Evolutionary conservation across 2,888 invertebrate genomes (phyloP).

Genomic region (Drepanosiphum platanoidis): DNA sequence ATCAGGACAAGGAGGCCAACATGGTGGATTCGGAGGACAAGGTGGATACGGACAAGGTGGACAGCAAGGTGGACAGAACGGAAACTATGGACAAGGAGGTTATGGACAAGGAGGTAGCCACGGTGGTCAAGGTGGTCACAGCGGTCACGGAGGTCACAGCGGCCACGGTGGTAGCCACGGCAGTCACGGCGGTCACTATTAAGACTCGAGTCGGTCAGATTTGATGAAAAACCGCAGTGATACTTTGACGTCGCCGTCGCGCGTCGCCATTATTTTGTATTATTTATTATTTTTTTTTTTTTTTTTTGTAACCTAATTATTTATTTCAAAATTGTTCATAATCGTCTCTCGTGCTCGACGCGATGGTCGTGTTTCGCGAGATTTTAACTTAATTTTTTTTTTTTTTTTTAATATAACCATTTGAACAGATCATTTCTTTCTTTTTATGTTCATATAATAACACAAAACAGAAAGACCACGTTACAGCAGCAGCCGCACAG

Average conservation of each 20-base stretch:
- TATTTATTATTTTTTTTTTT: background rate
- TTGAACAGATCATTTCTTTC: background rate
- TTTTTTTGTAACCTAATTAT: background rate
- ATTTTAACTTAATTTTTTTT: too few species aligned
- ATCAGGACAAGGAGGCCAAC: background rate
- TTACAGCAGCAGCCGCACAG: too few species aligned
- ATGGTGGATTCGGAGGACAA: too few species aligned
- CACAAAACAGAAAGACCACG: too few species aligned
- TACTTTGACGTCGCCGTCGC: background rate
- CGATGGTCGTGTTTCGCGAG: background rate
- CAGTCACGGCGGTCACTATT: background rate
- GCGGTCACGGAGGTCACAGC: too few species aligned
- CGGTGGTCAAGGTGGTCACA: background rate
- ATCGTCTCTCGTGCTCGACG: background rate
- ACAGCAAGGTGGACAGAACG: background rate
- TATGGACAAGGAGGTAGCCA: background rate
- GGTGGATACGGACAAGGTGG: background rate
- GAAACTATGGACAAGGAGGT: background rate
- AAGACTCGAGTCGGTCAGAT: background rate
- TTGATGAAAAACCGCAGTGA: too few species aligned
- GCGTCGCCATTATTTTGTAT: background rate
- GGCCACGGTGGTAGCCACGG: background rate
- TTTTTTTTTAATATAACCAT: background rate
- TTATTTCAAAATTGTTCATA: background rate
- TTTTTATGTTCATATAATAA: too few species aligned